A percentile compares a stretch with the other conserved stretches of the same genome.
These are phyloP conservation scores for Syngnathus floridae DNA, from an alignment of 2,113 vertebrate species.

Conservation along the genomic window DNA sequence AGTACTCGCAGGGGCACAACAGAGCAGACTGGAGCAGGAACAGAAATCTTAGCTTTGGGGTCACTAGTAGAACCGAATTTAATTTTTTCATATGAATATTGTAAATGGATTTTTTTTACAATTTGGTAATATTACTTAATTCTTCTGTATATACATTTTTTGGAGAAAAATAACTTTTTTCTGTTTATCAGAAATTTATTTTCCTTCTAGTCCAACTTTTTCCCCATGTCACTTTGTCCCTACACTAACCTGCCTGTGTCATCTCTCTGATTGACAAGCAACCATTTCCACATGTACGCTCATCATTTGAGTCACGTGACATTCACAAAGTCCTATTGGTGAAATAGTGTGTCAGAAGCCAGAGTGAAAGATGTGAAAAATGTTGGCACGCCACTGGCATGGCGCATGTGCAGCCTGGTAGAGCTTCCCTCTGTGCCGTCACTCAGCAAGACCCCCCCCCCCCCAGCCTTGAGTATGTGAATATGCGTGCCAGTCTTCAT, in stretches of 20 bases:
- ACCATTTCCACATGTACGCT: neutral
- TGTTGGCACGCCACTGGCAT: constrained; percentile 59
- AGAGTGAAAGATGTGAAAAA: constrained; percentile 29
- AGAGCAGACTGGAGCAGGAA: neutral
- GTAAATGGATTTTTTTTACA: neutral
- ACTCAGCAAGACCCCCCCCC: constrained; percentile 66
- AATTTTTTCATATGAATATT: neutral
- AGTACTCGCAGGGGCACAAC: neutral
- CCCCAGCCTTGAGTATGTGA: constrained; percentile 40
- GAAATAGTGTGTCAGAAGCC: constrained; percentile 60
- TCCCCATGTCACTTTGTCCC: too few relatives aligned
- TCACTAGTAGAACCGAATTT: neutral
- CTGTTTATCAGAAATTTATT: too few relatives aligned
- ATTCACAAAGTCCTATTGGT: constrained; percentile 40
- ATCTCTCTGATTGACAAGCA: too few relatives aligned
- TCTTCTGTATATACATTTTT: too few relatives aligned
- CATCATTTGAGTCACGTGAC: neutral
- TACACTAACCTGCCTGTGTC: too few relatives aligned
- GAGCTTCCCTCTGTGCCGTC: constrained; percentile 75
- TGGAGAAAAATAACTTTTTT: too few relatives aligned
- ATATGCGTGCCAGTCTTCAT: constrained; percentile 90
- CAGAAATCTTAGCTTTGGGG: constrained; percentile 4
- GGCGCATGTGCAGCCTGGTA: constrained; percentile 56
- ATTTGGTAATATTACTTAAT: too few relatives aligned
- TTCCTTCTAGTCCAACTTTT: too few relatives aligned